Evolutionary conservation across 2,113 vertebrate genomes (phyloP).

Genomic region (Glaucomys volans): DNA sequence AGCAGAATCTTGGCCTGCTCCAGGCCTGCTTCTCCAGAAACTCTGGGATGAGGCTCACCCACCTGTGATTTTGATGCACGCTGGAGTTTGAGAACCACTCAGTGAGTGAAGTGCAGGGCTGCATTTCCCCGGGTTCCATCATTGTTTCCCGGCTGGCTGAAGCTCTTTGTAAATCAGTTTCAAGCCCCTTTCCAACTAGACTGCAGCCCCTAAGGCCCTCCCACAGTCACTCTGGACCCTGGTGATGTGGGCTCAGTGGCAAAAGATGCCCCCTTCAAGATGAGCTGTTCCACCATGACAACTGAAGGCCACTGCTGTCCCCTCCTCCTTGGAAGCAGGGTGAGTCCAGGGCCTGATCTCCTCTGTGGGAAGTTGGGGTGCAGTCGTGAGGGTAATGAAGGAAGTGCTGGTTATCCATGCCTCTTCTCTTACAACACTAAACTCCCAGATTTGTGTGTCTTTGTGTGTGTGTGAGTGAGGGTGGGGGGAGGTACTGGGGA

Average conservation of each 20-base stretch:
- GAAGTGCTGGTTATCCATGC: neutral
- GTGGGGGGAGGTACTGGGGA: too few species aligned
- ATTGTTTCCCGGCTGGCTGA: neutral
- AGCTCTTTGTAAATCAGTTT: neutral
- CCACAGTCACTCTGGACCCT: neutral
- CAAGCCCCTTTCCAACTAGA: neutral
- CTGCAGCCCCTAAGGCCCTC: neutral
- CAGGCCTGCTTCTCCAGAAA: neutral
- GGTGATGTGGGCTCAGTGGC: neutral
- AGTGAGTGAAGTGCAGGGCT: too few species aligned
- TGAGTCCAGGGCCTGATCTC: neutral
- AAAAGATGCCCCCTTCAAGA: neutral
- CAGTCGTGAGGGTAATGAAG: neutral
- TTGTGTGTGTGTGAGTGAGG: too few species aligned
- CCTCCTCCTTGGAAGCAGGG: neutral
- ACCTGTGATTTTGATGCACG: too few species aligned
- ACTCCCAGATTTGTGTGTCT: too few species aligned
- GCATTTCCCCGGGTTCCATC: neutral
- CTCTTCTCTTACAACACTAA: neutral
- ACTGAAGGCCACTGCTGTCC: neutral
- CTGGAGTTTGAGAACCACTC: neutral
- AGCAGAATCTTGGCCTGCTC: neutral
- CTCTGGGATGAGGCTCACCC: neutral
- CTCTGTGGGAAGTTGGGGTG: fast-evolving
- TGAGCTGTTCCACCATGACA: neutral